These are phyloP conservation scores for Tragelaphus oryx DNA, from an alignment of 2,797 vertebrate species.

Conservation along the genomic window DNA sequence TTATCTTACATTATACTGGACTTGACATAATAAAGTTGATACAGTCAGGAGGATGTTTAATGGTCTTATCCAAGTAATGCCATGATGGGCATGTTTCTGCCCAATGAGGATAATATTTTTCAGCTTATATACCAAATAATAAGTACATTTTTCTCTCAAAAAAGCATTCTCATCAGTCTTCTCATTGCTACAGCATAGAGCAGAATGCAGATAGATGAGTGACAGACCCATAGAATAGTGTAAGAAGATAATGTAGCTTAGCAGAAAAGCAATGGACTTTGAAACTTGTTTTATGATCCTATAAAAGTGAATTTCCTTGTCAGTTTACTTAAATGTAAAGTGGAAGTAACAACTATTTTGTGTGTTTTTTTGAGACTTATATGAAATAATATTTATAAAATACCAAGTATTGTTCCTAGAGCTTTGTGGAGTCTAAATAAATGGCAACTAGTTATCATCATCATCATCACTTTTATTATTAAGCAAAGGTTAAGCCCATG, in stretches of 20 bases:
- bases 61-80: neutral
- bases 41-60: neutral
- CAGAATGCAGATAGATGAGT: neutral
- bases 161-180: neutral
- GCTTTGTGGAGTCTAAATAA: neutral
- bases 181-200: neutral
- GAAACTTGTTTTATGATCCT: neutral
- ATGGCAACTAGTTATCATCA: neutral
- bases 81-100: neutral
- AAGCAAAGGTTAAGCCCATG: neutral
- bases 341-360: conserved; percentile 7
- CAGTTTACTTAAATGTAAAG: conserved; percentile 26
- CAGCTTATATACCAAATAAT: neutral
- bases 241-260: neutral
- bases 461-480: conserved; percentile 33
- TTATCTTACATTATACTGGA: neutral
- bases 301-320: conserved; percentile 1
- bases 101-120: neutral
- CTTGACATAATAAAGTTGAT: neutral
- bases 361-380: neutral
- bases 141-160: conserved; percentile 28
- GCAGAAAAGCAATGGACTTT: neutral
- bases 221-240: neutral
- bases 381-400: conserved; percentile 28
- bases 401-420: neutral